Evolutionary conservation across 1,140 invertebrate genomes (phyloP).

Genomic region (Zaprionus ghesquierei): DNA sequence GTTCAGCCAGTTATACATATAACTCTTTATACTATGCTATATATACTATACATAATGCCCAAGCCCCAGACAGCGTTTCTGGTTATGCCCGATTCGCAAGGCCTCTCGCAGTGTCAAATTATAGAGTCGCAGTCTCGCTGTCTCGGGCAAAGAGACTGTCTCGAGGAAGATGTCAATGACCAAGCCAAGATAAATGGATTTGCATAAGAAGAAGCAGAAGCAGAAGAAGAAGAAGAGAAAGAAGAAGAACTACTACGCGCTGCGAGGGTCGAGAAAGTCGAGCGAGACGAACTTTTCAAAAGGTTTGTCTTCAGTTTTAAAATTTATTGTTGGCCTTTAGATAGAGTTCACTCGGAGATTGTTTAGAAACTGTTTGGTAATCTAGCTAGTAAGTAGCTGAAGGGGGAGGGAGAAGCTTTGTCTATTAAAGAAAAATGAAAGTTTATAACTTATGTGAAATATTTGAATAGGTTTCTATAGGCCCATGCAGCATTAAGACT

Average conservation of each 20-base stretch:
- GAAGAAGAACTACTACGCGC: not conserved
- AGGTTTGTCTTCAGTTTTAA: not conserved
- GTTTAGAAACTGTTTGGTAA: not conserved
- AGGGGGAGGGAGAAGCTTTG: not conserved
- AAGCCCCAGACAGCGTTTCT: constrained; percentile 4
- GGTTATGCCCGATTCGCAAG: constrained; percentile 14
- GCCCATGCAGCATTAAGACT: not conserved
- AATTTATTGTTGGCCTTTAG: not conserved
- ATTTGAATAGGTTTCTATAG: not conserved
- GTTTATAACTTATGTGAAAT: not conserved
- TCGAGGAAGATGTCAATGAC: constrained; percentile 31
- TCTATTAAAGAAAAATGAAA: not conserved
- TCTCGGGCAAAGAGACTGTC: not conserved
- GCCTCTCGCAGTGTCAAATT: constrained; percentile 20
- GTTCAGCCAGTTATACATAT: constrained; percentile 23
- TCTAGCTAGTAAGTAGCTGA: not conserved
- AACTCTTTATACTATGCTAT: not conserved
- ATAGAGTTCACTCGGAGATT: not conserved
- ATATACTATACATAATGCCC: not conserved
- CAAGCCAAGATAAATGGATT: constrained; percentile 7
- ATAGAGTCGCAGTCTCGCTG: not conserved
- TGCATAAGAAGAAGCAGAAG: constrained; percentile 23
- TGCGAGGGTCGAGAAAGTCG: not conserved
- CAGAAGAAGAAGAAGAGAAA: too few species aligned
- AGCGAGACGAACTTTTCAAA: not conserved